Conservation (phyloP, 2,113 vertebrate genomes). For the Crypturellus undulatus region DNA sequence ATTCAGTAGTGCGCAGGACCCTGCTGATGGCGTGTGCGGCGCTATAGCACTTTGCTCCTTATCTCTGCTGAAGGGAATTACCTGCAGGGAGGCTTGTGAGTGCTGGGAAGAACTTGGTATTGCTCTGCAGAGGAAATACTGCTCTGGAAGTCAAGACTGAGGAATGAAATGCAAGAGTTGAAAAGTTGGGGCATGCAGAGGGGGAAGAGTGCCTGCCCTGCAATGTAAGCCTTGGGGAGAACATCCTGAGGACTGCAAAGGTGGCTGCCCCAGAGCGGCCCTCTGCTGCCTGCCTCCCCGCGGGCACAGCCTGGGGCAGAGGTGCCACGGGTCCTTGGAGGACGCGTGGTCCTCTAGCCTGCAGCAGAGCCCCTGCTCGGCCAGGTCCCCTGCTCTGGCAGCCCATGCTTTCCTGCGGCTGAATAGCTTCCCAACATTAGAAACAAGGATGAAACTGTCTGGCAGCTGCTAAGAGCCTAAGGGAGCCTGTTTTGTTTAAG, state of each 20-base stretch:
- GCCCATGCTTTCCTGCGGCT: neutral
- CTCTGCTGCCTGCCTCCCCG: neutral
- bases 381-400: neutral
- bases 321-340: neutral
- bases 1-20: constrained; percentile 35
- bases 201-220: accelerated
- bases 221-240: accelerated
- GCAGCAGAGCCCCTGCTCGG: neutral
- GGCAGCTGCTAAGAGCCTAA: neutral
- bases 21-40: neutral
- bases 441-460: neutral
- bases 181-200: neutral
- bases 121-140: neutral
- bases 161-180: neutral
- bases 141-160: neutral
- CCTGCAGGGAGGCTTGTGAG: neutral
- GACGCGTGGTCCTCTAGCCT: neutral
- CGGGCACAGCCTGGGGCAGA: neutral
- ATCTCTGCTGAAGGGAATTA: neutral
- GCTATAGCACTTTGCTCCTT: neutral
- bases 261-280: neutral
- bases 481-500: neutral
- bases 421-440: constrained; percentile 12
- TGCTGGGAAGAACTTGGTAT: neutral
- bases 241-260: neutral